These are phyloP conservation scores for Pluvialis apricaria DNA, from an alignment of 2,113 vertebrate genomes.

Conservation along the genomic window DNA sequence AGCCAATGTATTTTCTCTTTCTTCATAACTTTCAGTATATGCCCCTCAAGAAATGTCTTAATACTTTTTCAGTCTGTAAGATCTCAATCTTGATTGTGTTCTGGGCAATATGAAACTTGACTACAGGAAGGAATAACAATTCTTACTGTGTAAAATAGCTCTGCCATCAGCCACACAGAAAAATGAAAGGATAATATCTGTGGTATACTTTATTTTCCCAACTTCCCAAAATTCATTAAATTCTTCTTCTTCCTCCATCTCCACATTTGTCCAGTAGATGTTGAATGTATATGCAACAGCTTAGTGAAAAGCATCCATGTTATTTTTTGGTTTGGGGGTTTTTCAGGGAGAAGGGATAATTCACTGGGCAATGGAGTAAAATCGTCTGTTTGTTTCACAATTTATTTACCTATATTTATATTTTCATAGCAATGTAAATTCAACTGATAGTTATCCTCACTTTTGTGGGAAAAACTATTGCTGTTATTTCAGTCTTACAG, in stretches of 20 bases:
- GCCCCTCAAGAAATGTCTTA: background rate
- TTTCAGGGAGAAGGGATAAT: background rate
- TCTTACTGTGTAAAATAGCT: background rate
- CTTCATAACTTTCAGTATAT: background rate
- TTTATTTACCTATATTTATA: background rate
- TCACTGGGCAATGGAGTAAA: background rate
- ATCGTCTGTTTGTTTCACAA: background rate
- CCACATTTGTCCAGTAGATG: background rate
- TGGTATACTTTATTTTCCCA: background rate
- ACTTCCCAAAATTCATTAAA: background rate
- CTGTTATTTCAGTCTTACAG: background rate
- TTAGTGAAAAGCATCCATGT: background rate
- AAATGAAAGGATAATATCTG: background rate
- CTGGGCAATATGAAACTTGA: background rate
- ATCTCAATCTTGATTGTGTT: background rate
- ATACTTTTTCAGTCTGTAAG: background rate
- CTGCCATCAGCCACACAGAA: background rate
- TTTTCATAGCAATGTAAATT: background rate
- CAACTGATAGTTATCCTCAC: background rate
- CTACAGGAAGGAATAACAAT: background rate
- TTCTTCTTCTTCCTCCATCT: background rate
- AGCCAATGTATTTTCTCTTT: background rate
- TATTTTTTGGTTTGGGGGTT: accelerated
- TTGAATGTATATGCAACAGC: background rate
- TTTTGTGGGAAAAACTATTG: background rate